Evolutionary conservation across 2,888 invertebrate genomes (phyloP), one percentile per base, ranked within the genome.

Genomic region (Drosophila anomelani): DNA sequence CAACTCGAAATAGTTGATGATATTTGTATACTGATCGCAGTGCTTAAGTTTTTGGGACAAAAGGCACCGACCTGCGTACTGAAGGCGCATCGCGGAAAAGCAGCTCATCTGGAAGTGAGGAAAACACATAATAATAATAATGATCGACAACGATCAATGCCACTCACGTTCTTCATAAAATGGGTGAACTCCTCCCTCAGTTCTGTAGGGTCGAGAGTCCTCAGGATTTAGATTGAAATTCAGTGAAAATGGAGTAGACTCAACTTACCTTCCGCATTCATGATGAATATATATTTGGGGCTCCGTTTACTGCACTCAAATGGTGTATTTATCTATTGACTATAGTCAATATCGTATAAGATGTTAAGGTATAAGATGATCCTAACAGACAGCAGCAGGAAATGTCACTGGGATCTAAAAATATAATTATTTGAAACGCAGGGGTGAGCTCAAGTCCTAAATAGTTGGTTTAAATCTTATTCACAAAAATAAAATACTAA

Each of bases 101-200:
- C 78, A 81, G 46, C 47, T 80, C 66, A 67, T 60, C 84, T 83
- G n/a, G 26, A 34, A 1, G 34, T 9, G 1, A n/a, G 9, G 6
- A 15, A 15, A 32, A n/a, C 1, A 0, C 3, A 29, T 29, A 29
- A 1, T 2, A n/a, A 12, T 12, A 15, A 10, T 13, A 20, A 20
- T 17, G 20, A 20, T 20, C 6, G 3, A 13, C 13, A 34, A 15
- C 9, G 6, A 36, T 36, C 23, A 1, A 15, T 9, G 5, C 0
- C 41, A 61, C 60, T 43, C 10, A 61, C 60, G 13, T 61, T 61
- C 2, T 5, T 10, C 60, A 61, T 13, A n/a, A 15, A 60, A 1
- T 43, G 17, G 1, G 0, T 23, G n/a, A 10, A n/a, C 13, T 34
- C 41, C 15, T 5, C 3, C 34, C 10, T 20, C 5, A 29, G 12